phyloP scores from a whole-genome alignment of 2,113 vertebrate species.

The Oophaga pumilio region DNA sequence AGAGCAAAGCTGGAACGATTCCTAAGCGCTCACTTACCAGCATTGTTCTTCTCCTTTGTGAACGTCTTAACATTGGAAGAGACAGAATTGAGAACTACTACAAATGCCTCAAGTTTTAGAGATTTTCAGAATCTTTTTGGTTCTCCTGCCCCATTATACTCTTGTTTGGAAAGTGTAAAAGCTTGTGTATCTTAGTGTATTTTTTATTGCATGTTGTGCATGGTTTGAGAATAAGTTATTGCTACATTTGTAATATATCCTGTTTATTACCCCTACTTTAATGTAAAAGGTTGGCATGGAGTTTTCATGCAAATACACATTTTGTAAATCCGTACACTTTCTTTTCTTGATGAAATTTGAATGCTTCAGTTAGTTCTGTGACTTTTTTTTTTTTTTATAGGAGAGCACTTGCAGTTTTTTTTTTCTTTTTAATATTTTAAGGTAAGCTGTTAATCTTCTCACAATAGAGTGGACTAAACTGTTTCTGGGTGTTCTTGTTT shows the following conservation, averaged over 20 bases:
- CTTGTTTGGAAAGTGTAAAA: slow-evolving; percentile 78
- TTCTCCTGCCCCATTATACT: slow-evolving; percentile 60
- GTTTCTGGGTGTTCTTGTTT: slow-evolving; percentile 10
- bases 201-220: slow-evolving; percentile 98
- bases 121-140: slow-evolving; percentile 65
- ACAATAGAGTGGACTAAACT: slow-evolving; percentile 23
- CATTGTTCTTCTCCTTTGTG: slow-evolving; percentile 66
- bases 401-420: slow-evolving; percentile 74
- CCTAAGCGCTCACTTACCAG: slow-evolving; percentile 75
- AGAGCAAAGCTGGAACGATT: slow-evolving; percentile 98
- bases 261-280: slow-evolving; percentile 85
- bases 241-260: slow-evolving; percentile 97
- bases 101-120: slow-evolving; percentile 78
- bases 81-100: slow-evolving; percentile 67
- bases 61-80: slow-evolving; percentile 75
- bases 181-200: slow-evolving; percentile 84
- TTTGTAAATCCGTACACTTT: slow-evolving; percentile 85
- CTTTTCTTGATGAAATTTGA: slow-evolving; percentile 66
- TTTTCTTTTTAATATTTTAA: slow-evolving; percentile 77
- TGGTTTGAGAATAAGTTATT: slow-evolving; percentile 99
- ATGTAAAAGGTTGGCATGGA: slow-evolving; percentile 88
- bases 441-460: slow-evolving; percentile 81
- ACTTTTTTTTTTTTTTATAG: slow-evolving; percentile 84
- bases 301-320: slow-evolving; percentile 84
- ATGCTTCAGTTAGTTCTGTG: slow-evolving; percentile 79